Percentiles rank a stretch among this genome's conserved stretches.
These are phyloP conservation scores for Pogonophryne albipinna DNA, from an alignment of 2,797 vertebrate species.

Conservation along the genomic window DNA sequence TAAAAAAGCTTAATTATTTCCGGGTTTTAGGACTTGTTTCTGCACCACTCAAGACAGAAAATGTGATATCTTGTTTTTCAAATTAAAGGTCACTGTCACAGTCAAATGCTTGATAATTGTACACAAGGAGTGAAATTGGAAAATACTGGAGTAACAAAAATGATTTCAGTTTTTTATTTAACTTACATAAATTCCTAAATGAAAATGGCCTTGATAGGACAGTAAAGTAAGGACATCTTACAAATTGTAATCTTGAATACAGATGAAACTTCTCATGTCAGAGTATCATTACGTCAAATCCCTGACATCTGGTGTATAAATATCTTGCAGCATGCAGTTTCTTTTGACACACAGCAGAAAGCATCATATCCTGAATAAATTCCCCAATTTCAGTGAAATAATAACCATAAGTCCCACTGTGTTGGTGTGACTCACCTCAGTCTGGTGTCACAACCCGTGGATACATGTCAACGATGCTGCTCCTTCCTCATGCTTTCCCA, in stretches of 20 bases:
- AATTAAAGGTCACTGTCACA: constrained; percentile 2
- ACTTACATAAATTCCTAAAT: not conserved
- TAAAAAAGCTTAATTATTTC: no score
- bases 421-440: constrained; percentile 67
- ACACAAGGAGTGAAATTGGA: not conserved
- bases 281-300: not conserved
- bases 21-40: no score
- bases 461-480: constrained; percentile 31
- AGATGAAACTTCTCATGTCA: not conserved
- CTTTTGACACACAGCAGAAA: constrained; percentile 8
- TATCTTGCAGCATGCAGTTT: not conserved
- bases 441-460: not conserved
- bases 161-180: not conserved
- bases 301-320: not conserved
- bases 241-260: not conserved
- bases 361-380: constrained; percentile 9
- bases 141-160: not conserved
- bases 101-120: not conserved
- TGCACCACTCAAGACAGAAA: not conserved
- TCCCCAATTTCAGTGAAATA: not conserved
- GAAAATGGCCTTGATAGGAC: not conserved
- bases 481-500: constrained; percentile 36
- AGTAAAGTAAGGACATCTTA: not conserved
- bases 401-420: not conserved
- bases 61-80: not conserved